phyloP scores from a whole-genome alignment of 2,113 vertebrate species.

The Pitta sordida region DNA sequence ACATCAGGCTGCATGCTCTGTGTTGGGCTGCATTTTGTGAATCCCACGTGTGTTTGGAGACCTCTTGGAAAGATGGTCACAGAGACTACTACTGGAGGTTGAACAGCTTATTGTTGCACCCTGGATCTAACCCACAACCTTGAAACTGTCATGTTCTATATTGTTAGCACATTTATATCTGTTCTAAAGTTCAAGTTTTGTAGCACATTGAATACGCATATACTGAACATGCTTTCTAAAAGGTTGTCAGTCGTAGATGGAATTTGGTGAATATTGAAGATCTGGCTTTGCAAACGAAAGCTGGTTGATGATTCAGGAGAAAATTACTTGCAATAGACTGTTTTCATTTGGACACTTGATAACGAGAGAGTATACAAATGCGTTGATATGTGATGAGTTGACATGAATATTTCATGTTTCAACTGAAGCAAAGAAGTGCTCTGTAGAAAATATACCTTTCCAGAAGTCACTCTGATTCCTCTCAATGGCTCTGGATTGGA shows the following conservation, averaged over 20 bases:
- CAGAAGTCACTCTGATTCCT: neutral
- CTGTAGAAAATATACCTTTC: neutral
- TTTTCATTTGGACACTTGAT: conserved; percentile 37
- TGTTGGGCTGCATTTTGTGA: neutral
- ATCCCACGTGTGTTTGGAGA: neutral
- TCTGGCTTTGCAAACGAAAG: neutral
- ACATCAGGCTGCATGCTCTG: neutral
- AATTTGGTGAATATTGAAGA: neutral
- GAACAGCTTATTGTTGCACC: neutral
- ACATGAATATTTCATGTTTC: conserved; percentile 37
- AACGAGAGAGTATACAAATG: neutral
- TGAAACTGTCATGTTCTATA: neutral
- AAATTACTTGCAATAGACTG: conserved; percentile 23
- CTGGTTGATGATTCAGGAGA: neutral
- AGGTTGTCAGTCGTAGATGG: neutral
- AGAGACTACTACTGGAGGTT: neutral
- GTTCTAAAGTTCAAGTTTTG: neutral
- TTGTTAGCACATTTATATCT: neutral
- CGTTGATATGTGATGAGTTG: neutral
- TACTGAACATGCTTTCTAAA: neutral
- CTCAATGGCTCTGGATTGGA: neutral
- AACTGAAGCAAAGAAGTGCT: neutral
- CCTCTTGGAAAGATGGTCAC: neutral
- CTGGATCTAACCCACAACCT: neutral
- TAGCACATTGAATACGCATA: neutral